Evolutionary conservation across 2,113 vertebrate genomes (phyloP), one percentile per base, ranked within the genome.

Genomic region (Patagioenas fasciata): DNA sequence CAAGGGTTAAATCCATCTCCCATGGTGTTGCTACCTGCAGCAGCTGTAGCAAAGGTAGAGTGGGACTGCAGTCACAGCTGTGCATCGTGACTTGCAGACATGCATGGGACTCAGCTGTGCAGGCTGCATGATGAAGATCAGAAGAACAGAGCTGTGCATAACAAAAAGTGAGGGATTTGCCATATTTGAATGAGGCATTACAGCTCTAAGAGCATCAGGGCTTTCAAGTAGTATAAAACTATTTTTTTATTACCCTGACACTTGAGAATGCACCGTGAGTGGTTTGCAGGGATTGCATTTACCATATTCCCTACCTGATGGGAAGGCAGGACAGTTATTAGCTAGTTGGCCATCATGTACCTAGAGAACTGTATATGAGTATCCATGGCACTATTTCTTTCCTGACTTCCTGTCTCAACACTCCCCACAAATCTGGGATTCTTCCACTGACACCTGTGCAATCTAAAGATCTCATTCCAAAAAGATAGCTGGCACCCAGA

Each of bases 101-200:
- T 1, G 6, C 34, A 11, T 0, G 1, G 58, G 31, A 44, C 0
- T 2, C 16, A 61, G 38, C 53, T 13, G 3, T 36, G n/a, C 14
- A 32, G 65, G 21, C 25, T 54, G 32, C 9, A 42, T 15, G n/a
- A 1, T 20, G 71, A 29, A 56, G 32, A 51, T 32, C 34, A 48
- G 74, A 65, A 81, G n/a, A 64, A 42, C 12, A 50, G 26, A 48
- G 28, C 16, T 74, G 19, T 11, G 53, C 31, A 9, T 7, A 64
- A 17, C 26, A 54, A 51, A n/a, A 51, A 26, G 4, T 5, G 23
- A 16, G 29, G 34, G 29, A 42, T 91, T 85, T 62, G 29, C 62
- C 36, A 18, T 31, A 26, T 90, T 70, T 1, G 1, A 62, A 72
- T 23, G 28, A 92, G 29, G 13, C 10, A 32, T 34, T 85, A 13